Percentiles rank a stretch among this genome's conserved stretches.
Evolutionary conservation across 2,888 invertebrate genomes (phyloP).

Genomic region (Escarpia spicata): DNA sequence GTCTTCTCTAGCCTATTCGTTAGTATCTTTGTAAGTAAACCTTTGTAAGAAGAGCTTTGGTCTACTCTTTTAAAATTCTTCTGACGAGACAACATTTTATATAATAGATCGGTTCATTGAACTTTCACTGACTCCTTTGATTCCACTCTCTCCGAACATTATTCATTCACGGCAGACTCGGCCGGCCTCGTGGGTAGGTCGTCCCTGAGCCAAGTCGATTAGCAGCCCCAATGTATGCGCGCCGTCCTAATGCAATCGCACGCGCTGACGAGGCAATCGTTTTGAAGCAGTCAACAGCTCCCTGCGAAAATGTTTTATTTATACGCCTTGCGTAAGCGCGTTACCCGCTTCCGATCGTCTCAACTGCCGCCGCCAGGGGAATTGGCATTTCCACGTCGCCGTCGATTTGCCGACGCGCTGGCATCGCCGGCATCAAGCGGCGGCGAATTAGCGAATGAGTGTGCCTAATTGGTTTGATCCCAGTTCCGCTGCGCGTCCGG

Average conservation of each 20-base stretch:
- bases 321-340: slow-evolving; percentile 16
- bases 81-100: no score
- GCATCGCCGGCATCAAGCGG: not conserved
- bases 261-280: not conserved
- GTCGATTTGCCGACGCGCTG: not conserved
- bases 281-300: not conserved
- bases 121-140: not conserved
- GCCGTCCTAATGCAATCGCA: not conserved
- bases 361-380: slow-evolving; percentile 3
- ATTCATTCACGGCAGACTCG: not conserved
- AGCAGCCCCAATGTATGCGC: not conserved
- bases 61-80: no score
- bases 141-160: not conserved
- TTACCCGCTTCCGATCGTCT: not conserved
- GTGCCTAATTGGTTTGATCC: slow-evolving; percentile 12
- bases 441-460: slow-evolving; percentile 4
- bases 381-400: not conserved
- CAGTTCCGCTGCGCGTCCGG: not conserved
- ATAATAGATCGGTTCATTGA: not conserved
- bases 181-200: not conserved
- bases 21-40: no score
- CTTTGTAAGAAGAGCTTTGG: no score
- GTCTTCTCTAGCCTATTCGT: no score
- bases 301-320: slow-evolving; percentile 16
- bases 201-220: not conserved